These are phyloP conservation scores for Aricia agestis DNA, from an alignment of 1,140 invertebrate species.

Conservation along the genomic window DNA sequence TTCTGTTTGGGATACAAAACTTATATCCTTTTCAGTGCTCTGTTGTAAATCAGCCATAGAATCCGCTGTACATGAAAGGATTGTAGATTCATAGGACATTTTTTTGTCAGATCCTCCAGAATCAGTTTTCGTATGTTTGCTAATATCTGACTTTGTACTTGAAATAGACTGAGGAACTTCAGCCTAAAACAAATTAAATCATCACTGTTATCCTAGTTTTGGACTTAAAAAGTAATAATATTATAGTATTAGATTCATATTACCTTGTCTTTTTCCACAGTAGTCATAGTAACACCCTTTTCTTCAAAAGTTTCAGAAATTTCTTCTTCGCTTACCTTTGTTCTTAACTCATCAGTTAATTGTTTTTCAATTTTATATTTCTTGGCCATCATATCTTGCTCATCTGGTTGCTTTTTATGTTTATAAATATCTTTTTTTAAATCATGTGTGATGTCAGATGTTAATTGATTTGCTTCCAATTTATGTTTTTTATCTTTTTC, in stretches of 20 bases:
- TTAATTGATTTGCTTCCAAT: conserved; percentile 39
- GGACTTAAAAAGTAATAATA: too few species aligned
- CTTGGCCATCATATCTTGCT: conserved; percentile 48
- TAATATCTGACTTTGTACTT: conserved; percentile 62
- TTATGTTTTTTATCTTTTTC: conserved; percentile 54
- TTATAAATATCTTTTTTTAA: conserved; percentile 32
- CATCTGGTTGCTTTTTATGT: conserved; percentile 46
- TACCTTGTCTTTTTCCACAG: conserved; percentile 59
- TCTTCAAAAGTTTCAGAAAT: conserved; percentile 57
- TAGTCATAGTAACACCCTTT: conserved; percentile 51
- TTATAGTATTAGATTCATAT: background rate
- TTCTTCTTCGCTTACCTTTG: conserved; percentile 60
- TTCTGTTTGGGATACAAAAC: conserved; percentile 73
- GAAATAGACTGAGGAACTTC: conserved; percentile 52
- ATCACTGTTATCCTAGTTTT: conserved; percentile 13
- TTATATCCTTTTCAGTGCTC: conserved; percentile 71
- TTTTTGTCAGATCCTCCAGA: conserved; percentile 67
- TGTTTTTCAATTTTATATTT: conserved; percentile 70
- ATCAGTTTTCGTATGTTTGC: conserved; percentile 66
- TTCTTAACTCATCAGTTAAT: conserved; percentile 53
- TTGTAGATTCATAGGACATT: conserved; percentile 62
- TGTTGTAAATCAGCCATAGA: conserved; percentile 69
- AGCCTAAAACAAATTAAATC: conserved; percentile 39
- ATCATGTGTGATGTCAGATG: conserved; percentile 37
- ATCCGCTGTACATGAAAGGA: conserved; percentile 56